Evolutionary conservation across 2,888 invertebrate species (phyloP).

Genomic region (Conops quadrifasciatus): DNA sequence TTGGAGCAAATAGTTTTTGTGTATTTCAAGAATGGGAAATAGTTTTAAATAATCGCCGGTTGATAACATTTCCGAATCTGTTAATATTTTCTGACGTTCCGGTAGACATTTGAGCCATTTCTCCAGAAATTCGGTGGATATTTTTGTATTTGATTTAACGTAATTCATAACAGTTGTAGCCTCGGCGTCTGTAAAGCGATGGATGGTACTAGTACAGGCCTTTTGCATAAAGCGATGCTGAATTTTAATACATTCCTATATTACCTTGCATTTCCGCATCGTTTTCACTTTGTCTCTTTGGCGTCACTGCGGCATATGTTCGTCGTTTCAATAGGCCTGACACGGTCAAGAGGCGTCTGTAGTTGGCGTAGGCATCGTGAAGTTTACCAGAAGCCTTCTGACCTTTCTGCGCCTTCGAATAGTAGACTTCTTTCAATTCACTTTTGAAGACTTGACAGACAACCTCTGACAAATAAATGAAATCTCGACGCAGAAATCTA

Average conservation of each 20-base stretch:
- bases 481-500: not conserved
- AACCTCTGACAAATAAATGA: not conserved
- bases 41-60: constrained; percentile 7
- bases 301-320: not conserved
- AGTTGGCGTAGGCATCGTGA: not conserved
- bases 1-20: constrained; percentile 20
- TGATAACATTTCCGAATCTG: constrained; percentile 1
- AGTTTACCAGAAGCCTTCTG: constrained; percentile 6
- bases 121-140: not conserved
- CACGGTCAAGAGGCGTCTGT: not conserved
- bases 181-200: not conserved
- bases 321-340: not conserved
- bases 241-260: not conserved
- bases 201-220: not conserved
- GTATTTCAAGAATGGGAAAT: constrained; percentile 21
- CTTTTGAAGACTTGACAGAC: not conserved
- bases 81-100: constrained; percentile 22
- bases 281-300: not conserved
- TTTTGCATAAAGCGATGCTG: not conserved
- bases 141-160: constrained; percentile 3
- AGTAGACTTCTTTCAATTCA: constrained; percentile 4
- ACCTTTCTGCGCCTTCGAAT: not conserved
- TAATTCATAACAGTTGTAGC: not conserved
- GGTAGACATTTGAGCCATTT: constrained; percentile 30
- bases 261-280: not conserved